phyloP scores from a whole-genome alignment of 2,797 vertebrate species.

The Sebastes steindachneri region DNA sequence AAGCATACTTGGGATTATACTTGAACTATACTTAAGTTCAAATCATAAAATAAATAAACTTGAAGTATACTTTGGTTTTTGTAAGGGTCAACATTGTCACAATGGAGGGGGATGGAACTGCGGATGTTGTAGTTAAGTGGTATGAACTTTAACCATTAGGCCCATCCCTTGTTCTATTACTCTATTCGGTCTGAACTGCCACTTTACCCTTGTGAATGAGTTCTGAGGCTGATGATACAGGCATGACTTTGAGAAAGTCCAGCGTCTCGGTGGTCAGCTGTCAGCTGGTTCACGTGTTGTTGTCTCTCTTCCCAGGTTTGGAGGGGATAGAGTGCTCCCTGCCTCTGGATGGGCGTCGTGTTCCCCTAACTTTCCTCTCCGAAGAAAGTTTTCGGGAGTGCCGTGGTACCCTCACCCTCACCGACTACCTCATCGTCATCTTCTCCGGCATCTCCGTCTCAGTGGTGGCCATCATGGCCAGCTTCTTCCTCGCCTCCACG shows the following conservation, averaged over 20 bases:
- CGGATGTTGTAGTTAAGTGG: not conserved
- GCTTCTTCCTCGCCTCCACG: conserved; percentile 92
- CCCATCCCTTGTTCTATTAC: not conserved
- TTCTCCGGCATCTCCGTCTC: conserved; percentile 93
- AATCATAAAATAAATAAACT: no score
- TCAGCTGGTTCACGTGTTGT: not conserved
- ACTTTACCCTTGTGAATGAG: not conserved
- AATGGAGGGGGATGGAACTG: not conserved
- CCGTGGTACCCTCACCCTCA: conserved; percentile 87
- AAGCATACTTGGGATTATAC: no score
- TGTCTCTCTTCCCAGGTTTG: conserved; percentile 80
- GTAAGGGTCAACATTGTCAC: not conserved
- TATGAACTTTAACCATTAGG: not conserved
- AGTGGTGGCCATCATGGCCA: conserved; percentile 90
- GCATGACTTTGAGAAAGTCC: not conserved
- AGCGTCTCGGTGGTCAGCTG: not conserved
- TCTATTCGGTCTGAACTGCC: not conserved
- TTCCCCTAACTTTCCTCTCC: conserved; percentile 88
- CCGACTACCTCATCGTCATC: conserved; percentile 92
- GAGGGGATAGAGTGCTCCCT: conserved; percentile 90
- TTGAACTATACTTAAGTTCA: no score
- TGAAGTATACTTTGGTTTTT: no score
- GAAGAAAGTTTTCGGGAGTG: conserved; percentile 93
- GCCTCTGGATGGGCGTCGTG: conserved; percentile 83
- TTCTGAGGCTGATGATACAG: not conserved